phyloP scores from a whole-genome alignment of 2,797 vertebrate genomes.

The Leptatherina wallacei region DNA sequence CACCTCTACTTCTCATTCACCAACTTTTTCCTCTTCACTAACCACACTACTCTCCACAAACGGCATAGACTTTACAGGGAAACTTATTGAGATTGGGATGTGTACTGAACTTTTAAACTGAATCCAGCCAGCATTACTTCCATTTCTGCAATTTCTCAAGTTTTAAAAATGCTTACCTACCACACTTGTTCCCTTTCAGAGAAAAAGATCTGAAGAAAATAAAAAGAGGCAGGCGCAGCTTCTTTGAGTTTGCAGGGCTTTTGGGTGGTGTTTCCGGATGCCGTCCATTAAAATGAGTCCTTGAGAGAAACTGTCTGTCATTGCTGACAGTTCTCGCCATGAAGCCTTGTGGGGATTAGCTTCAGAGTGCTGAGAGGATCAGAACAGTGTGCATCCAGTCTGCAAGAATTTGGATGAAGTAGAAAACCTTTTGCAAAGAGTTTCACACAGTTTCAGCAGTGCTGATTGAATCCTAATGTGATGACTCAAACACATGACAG shows the following conservation, averaged over 20 bases:
- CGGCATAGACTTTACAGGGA: constrained; percentile 10
- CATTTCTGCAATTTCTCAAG: constrained; percentile 9
- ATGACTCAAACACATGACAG: constrained; percentile 22
- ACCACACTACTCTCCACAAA: constrained; percentile 5
- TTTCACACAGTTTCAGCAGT: constrained; percentile 9
- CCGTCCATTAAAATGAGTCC: constrained; percentile 55
- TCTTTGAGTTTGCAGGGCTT: constrained; percentile 29
- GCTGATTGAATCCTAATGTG: constrained; percentile 29
- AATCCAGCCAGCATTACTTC: neutral
- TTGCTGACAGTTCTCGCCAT: constrained; percentile 60
- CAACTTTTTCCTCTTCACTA: constrained; percentile 13
- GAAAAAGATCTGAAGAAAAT: constrained; percentile 33
- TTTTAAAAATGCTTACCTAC: constrained; percentile 24
- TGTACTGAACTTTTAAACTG: constrained; percentile 22
- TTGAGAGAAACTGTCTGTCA: constrained; percentile 58
- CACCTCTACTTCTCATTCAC: constrained; percentile 34
- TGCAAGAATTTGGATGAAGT: constrained; percentile 55
- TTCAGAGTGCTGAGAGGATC: constrained; percentile 53
- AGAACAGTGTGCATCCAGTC: constrained; percentile 35
- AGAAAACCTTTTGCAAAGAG: constrained; percentile 29
- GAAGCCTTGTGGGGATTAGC: constrained; percentile 55
- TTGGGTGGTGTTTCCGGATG: constrained; percentile 34
- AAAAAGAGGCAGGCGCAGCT: neutral
- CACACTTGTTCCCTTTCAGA: constrained; percentile 19
- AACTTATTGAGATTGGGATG: constrained; percentile 14